Base-by-base conservation (phyloP, 1,140 invertebrate species). In the Trialeurodes vaporariorum region DNA sequence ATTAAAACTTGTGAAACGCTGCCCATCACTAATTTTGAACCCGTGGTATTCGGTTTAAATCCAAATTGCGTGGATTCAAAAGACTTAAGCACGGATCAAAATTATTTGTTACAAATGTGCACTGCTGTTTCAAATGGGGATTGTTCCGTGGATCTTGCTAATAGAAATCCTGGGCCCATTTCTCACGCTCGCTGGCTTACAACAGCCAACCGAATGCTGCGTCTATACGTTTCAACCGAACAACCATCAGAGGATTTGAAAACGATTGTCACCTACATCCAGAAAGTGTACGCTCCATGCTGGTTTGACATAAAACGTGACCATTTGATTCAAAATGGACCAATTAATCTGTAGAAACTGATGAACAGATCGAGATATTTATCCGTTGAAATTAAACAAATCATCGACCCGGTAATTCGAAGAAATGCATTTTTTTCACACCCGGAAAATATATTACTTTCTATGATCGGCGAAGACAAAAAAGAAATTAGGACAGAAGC, bases 401-500 rank as follows among this genome's bases (percentile, higher is more conserved):
- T 76, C 23, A 68, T 74, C 24, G 66, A 75, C 68, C 58, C 69
- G 22, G 70, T 75, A 12, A 72, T 73, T 27, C 58, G 70, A 68
- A 25, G 69, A 59, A 75, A 75, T 59, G 67, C 60, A 23, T 74
- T 70, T 61, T 73, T 74, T 40, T 69, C 67, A 21, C 75, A 76
- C 71, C 67, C 72, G 1, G 76, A 76, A 72, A 78, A 77, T 68
- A 2, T 77, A 59, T 65, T 77, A 64, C 64, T 78, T 26, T 67
- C 72, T 23, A 76, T 77, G 74, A 58, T 76, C 34, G 25, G 59
- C 25, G 76, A 77, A 67, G 65, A 71, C 1, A 59, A 68, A 67
- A 27, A 65, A 61, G 69, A 75, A 66, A 72, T 75, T 61, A 13
- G 71, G 66, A 72, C 75, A 65, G 64, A 76, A n/a, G 73, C 67